Percentiles rank a stretch among this genome's conserved stretches.
Evolutionary conservation across 2,797 vertebrate species (phyloP).

Genomic region (Masticophis lateralis): DNA sequence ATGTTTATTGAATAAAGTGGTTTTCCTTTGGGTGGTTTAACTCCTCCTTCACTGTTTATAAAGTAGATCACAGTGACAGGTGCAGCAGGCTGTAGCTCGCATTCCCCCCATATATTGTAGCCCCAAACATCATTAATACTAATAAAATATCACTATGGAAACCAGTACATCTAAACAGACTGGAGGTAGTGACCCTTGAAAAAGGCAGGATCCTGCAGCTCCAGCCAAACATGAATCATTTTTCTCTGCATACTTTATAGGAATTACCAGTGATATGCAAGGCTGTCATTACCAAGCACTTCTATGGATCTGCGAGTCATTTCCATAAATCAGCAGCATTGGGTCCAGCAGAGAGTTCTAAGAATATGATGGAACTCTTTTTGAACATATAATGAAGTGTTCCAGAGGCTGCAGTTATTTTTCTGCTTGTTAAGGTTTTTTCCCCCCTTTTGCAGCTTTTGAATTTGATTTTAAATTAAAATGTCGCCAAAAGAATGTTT

Average conservation of each 20-base stretch:
- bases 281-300: constrained; percentile 71
- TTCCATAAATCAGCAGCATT: constrained; percentile 71
- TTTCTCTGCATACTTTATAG: constrained; percentile 74
- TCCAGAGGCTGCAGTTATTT: constrained; percentile 74
- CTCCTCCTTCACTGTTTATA: constrained; percentile 25
- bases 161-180: constrained; percentile 62
- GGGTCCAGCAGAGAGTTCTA: constrained; percentile 66
- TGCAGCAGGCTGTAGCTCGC: constrained; percentile 6
- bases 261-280: constrained; percentile 69
- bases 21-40: constrained; percentile 19
- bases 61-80: constrained; percentile 25
- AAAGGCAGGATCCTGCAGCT: constrained; percentile 62
- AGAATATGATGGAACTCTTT: constrained; percentile 70
- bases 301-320: constrained; percentile 73
- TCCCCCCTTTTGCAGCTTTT: constrained; percentile 50
- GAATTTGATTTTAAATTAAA: constrained; percentile 77
- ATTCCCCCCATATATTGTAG: constrained; percentile 9
- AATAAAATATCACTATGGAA: constrained; percentile 53
- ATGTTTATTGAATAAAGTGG: constrained; percentile 11
- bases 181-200: constrained; percentile 67
- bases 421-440: constrained; percentile 76
- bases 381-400: constrained; percentile 71
- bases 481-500: constrained; percentile 72
- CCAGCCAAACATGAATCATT: constrained; percentile 68
- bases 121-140: constrained; percentile 35